Conservation (phyloP, 2,888 invertebrate species). For the Creontiades dilutus region DNA sequence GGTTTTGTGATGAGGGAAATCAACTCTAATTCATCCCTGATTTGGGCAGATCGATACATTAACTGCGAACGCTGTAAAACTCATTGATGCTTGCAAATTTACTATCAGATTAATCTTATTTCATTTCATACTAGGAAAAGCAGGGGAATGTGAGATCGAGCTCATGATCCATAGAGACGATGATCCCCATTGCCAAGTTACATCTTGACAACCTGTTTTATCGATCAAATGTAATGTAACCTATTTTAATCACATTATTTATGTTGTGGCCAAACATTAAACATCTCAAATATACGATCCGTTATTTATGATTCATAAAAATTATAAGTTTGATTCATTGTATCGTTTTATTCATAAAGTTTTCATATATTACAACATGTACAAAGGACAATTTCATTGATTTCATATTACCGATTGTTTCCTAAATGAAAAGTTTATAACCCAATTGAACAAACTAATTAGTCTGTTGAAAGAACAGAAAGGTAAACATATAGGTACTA, state of each 20-base stretch:
- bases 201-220: not conserved
- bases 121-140: not conserved
- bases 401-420: not conserved
- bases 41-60: no score
- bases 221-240: not conserved
- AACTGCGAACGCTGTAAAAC: no score
- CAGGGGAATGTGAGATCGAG: not conserved
- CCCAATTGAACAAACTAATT: no score
- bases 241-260: not conserved
- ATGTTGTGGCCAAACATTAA: not conserved
- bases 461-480: no score
- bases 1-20: no score
- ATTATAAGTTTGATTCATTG: conserved; percentile 4
- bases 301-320: conserved; percentile 4
- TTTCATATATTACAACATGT: not conserved
- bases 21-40: no score
- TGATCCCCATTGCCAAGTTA: not conserved
- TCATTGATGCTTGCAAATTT: not conserved
- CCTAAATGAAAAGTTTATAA: not conserved
- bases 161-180: not conserved
- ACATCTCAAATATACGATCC: not conserved
- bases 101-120: not conserved
- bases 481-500: no score
- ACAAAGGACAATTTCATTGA: not conserved
- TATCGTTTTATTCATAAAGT: not conserved